Base-by-base conservation (phyloP, 2,113 vertebrate species). In the Gallinago paraguaiae region DNA sequence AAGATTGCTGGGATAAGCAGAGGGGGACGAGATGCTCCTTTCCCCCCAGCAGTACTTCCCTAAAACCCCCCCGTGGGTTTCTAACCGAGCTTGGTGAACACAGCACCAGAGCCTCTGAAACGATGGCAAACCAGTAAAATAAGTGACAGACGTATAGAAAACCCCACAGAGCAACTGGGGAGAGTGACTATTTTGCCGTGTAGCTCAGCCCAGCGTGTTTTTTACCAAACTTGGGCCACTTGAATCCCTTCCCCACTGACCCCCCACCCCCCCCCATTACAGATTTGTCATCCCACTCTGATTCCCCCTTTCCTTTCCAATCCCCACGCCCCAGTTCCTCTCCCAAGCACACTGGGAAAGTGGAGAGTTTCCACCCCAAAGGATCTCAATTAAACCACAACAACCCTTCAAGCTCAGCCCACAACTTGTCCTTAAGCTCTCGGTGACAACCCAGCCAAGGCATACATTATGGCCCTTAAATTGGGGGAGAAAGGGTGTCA, bases 381-480 rank as follows among this genome's bases (percentile, higher is more conserved):
- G 69, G 84, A 88, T 63, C 92, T 80, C 86, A 91, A 92, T 95
- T 91, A 95, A 97, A 89, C 53, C 53, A 82, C 93, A 89, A 8
- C 65, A 93, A 92, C 75, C 77, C 64, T 63, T 85, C 75, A 78
- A 88, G 70, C 69, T 72, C 63, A 88, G 90, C 43, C 70, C 77
- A 33, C 50, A 96, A 85, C 45, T 82, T 79, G 81, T 76, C 91
- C 86, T 84, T 63, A 87, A 56, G 81, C 78, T 84, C 57, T 72
- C 74, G 27, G 86, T 43, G 69, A 92, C 60, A 91, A 84, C 78
- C 64, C 78, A 71, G 69, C 64, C 83, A 78, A 71, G 12, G 48
- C 43, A 51, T 7, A 71, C 60, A 94, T 94, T 67, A 84, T 1
- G 1, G 86, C 77, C 64, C 43, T 57, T 83, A 46, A 80, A 88